Conservation (phyloP, 2,113 vertebrate genomes). For the Perca fluviatilis region DNA sequence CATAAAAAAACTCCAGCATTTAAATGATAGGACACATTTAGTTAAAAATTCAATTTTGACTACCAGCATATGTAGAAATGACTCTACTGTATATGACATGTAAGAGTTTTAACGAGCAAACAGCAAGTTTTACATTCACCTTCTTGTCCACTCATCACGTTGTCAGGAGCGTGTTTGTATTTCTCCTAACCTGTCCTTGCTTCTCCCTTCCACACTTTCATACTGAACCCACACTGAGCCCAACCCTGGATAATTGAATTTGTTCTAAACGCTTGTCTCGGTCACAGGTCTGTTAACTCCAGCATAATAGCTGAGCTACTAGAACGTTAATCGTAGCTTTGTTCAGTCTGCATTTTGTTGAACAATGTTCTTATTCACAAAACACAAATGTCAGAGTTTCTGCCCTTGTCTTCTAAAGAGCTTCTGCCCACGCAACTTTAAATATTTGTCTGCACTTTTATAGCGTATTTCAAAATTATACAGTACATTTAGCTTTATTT, state of each 20-base stretch:
- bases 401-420: slow-evolving; percentile 22
- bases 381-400: slow-evolving; percentile 18
- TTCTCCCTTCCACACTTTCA: not conserved
- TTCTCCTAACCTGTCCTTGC: not conserved
- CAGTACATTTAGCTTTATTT: not conserved
- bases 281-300: not conserved
- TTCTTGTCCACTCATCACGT: not conserved
- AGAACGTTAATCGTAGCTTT: slow-evolving; percentile 9
- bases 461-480: not conserved
- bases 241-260: not conserved
- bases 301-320: not conserved
- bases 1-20: not conserved
- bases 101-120: not conserved
- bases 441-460: not conserved
- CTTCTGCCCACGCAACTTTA: slow-evolving; percentile 16
- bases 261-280: not conserved
- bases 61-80: not conserved
- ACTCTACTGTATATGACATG: not conserved
- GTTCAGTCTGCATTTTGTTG: slow-evolving; percentile 2
- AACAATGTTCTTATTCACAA: slow-evolving; percentile 52
- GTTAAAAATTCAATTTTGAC: not conserved
- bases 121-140: not conserved
- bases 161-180: not conserved
- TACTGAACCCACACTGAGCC: not conserved
- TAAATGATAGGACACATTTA: not conserved